Evolutionary conservation across 2,113 vertebrate genomes (phyloP).

Genomic region (Lophura nycthemera): DNA sequence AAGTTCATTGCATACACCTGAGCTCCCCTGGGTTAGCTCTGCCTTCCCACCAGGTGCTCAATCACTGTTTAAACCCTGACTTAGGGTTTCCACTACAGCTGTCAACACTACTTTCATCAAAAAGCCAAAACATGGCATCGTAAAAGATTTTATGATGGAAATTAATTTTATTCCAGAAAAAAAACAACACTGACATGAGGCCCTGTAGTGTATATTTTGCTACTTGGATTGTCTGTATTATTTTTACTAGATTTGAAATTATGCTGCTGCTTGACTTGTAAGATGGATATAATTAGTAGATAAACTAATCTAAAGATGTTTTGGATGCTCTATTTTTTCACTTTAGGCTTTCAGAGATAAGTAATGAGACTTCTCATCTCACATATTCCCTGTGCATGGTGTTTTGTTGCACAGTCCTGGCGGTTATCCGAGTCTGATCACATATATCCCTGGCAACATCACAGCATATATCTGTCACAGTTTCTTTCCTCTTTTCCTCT

Average conservation of each 20-base stretch:
- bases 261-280: background rate
- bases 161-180: background rate
- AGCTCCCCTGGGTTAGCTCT: too few relatives aligned
- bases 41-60: too few relatives aligned
- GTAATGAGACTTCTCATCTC: background rate
- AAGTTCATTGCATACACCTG: too few relatives aligned
- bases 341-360: background rate
- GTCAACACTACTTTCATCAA: background rate
- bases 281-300: background rate
- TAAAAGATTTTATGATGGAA: background rate
- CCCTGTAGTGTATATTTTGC: background rate
- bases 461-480: background rate
- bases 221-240: background rate
- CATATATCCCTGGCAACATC: background rate
- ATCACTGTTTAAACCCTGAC: too few relatives aligned
- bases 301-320: too few relatives aligned
- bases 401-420: background rate
- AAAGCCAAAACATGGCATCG: background rate
- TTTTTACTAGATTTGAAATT: background rate
- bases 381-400: background rate
- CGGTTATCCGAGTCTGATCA: background rate
- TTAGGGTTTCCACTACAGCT: background rate
- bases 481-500: background rate
- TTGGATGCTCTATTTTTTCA: background rate
- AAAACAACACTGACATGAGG: background rate